These are phyloP conservation scores for Platyscapa corneri DNA, from an alignment of 1,140 invertebrate species.

Conservation along the genomic window DNA sequence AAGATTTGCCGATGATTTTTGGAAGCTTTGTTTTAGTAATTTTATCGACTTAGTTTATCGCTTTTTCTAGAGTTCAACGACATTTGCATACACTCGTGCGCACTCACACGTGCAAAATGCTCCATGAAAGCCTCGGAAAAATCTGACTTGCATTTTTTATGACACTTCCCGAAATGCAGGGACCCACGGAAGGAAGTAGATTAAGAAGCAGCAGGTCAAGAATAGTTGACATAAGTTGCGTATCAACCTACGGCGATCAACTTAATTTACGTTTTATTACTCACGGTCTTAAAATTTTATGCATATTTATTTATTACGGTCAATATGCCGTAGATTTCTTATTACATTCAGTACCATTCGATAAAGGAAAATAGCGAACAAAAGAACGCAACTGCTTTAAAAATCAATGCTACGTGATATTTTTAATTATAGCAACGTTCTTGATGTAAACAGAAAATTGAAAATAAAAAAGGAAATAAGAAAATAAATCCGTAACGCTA, in stretches of 20 bases:
- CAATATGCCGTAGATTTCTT: too few species aligned
- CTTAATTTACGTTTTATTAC: not conserved
- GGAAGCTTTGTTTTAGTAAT: not conserved
- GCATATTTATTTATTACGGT: not conserved
- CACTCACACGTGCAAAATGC: not conserved
- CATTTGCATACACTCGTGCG: not conserved
- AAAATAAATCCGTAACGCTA: conserved; percentile 13
- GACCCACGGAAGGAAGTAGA: not conserved
- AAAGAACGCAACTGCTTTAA: too few species aligned
- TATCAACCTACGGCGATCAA: not conserved
- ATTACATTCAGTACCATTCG: not conserved
- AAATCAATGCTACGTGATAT: too few species aligned
- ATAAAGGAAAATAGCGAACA: too few species aligned
- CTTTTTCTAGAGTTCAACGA: not conserved
- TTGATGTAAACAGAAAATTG: not conserved
- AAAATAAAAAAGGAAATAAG: not conserved
- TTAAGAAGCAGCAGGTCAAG: not conserved
- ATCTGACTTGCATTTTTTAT: not conserved
- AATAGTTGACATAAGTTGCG: not conserved
- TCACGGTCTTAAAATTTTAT: not conserved
- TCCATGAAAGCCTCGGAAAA: not conserved
- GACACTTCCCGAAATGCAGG: not conserved
- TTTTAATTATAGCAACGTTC: not conserved
- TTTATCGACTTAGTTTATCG: not conserved
- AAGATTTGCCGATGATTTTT: not conserved